Base-by-base conservation (phyloP, 2,797 vertebrate species). In the Lepus townsendii region DNA sequence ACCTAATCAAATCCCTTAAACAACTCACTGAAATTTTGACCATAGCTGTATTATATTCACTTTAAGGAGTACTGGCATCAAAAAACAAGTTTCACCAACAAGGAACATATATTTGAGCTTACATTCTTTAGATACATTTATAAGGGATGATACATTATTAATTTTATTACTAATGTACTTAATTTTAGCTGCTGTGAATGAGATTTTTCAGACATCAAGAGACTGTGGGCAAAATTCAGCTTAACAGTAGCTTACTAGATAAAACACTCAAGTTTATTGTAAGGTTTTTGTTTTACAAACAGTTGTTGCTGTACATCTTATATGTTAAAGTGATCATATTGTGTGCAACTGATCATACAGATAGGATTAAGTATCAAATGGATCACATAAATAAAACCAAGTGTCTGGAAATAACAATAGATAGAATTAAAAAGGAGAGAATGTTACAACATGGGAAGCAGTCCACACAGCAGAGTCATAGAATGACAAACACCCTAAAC, bases 121-220 rank as follows among this genome's bases (percentile, higher is more conserved):
- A 75, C 4, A 3, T 60, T 92, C 32, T 93, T 83, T 78, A 63
- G 14, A 60, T 62, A 82, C 10, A 95, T 75, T 85, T 86, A 88
- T 50, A 68, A 66, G n/a, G 3, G 32, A 62, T 32, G 91, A 88
- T 0, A 76, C n/a, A 82, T 60, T 54, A 83, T 63, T 85, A 77
- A 83, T 50, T 94, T 90, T 90, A 65, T 54, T 71, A 80, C 19
- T 71, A 35, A 35, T 5, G 3, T 79, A 90, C 72, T 82, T 90
- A 78, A 35, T 47, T 80, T 65, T 80, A 83, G 54, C 19, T 68
- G 83, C 12, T 83, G 4, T 52, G 57, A 94, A 93, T 83, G 52
- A 85, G 73, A 71, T n/a, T 88, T 52, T 84, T 47, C 42, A 47
- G 42, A 47, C 42, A 47, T 47, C 32, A 86, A 97, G 93, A 10